Evolutionary conservation across 2,888 invertebrate species (phyloP).

Genomic region (Heteropelma amictum): DNA sequence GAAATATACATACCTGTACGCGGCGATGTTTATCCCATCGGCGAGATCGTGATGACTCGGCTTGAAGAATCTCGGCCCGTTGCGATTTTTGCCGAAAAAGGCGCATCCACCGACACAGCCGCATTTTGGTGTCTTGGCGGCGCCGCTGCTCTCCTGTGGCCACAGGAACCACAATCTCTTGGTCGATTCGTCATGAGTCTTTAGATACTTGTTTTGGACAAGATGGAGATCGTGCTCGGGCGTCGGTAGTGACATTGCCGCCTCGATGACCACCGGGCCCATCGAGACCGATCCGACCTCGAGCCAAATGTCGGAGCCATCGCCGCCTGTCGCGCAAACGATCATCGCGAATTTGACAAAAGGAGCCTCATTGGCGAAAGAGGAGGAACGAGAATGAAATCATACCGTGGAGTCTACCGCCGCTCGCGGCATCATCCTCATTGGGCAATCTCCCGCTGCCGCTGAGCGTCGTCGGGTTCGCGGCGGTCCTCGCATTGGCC

Average conservation of each 20-base stretch:
- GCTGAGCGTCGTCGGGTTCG: slow-evolving; percentile 85
- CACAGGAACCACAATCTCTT: slow-evolving; percentile 97
- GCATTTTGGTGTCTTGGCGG: slow-evolving; percentile 86
- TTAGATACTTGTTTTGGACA: slow-evolving; percentile 89
- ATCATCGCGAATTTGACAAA: no score
- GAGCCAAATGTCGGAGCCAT: slow-evolving; percentile 88
- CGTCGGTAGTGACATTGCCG: slow-evolving; percentile 89
- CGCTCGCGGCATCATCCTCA: no score
- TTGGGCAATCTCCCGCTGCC: slow-evolving; percentile 81
- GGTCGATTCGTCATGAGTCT: slow-evolving; percentile 89
- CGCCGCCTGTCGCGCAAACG: no score
- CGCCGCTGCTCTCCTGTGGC: slow-evolving; percentile 84
- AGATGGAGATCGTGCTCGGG: slow-evolving; percentile 87
- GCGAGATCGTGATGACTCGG: slow-evolving; percentile 88
- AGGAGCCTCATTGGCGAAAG: no score
- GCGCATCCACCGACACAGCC: slow-evolving; percentile 97
- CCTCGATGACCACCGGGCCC: slow-evolving; percentile 94
- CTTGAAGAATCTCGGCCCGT: slow-evolving; percentile 93
- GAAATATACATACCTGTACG: slow-evolving; percentile 80
- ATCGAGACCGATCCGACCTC: slow-evolving; percentile 94
- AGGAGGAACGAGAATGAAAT: not conserved
- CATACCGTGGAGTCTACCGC: slow-evolving; percentile 75
- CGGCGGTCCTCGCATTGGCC: slow-evolving; percentile 82
- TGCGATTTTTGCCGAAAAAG: slow-evolving; percentile 96
- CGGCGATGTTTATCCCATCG: slow-evolving; percentile 91